Percentiles rank a stretch among this genome's conserved stretches.
These are phyloP conservation scores for Campylomormyrus numenius DNA, from an alignment of 2,113 vertebrate species.

Conservation along the genomic window DNA sequence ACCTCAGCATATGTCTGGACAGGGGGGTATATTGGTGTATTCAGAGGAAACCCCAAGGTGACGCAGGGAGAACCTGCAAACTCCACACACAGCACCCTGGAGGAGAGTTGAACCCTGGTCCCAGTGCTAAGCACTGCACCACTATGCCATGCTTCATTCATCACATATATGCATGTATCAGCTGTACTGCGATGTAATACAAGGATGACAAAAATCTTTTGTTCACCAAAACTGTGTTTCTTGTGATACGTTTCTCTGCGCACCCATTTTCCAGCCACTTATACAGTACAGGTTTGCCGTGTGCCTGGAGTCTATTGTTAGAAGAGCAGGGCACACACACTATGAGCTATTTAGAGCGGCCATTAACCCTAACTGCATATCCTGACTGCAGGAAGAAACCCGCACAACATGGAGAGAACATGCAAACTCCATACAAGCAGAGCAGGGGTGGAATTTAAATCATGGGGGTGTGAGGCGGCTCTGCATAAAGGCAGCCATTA, in stretches of 20 bases:
- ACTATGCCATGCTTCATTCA: background rate
- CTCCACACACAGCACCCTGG: background rate
- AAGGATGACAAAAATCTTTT: background rate
- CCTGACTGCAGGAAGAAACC: background rate
- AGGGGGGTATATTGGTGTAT: background rate
- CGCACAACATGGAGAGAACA: background rate
- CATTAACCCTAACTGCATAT: background rate
- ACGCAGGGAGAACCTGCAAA: background rate
- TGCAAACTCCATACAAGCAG: background rate
- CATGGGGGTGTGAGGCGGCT: background rate
- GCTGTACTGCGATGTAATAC: background rate
- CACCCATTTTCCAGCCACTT: background rate
- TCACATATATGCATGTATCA: background rate
- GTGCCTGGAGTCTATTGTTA: background rate
- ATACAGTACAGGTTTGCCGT: background rate
- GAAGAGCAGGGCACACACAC: background rate
- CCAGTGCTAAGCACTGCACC: background rate
- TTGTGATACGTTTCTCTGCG: background rate
- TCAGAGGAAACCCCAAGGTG: background rate
- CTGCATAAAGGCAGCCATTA: background rate
- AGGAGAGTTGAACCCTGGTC: background rate
- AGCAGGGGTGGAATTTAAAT: background rate
- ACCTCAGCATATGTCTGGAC: background rate
- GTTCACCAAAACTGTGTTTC: background rate
- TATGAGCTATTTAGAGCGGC: background rate